These are phyloP conservation scores for Microplitis manilae DNA, from an alignment of 2,888 invertebrate species.

Conservation along the genomic window DNA sequence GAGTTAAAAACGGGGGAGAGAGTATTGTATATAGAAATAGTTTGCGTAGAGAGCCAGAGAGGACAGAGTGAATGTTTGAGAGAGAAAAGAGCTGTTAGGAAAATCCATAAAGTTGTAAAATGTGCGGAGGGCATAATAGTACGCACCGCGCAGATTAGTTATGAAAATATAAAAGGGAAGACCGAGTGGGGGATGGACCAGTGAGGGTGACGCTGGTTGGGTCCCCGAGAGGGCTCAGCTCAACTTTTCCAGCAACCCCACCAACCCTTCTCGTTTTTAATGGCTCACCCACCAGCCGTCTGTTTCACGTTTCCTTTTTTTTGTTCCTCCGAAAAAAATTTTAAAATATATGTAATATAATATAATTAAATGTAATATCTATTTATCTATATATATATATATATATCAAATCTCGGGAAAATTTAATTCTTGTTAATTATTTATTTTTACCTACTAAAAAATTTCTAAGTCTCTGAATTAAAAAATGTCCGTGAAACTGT, in stretches of 20 bases:
- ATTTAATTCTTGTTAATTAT: not conserved
- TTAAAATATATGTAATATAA: conserved; percentile 31
- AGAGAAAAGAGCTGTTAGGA: conserved; percentile 73
- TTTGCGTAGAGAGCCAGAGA: conserved; percentile 14
- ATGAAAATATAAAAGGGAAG: conserved; percentile 67
- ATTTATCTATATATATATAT: not conserved
- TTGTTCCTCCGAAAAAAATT: conserved; percentile 14
- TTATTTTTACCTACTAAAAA: not conserved
- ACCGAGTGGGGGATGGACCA: conserved; percentile 42
- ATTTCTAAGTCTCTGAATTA: not conserved
- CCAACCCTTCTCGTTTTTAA: conserved; percentile 50
- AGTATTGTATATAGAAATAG: conserved; percentile 37
- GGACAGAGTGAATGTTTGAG: conserved; percentile 32
- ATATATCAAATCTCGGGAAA: not conserved
- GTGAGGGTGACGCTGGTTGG: conserved; percentile 54
- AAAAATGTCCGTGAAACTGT: conserved; percentile 25
- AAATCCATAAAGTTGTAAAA: conserved; percentile 81
- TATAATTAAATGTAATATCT: conserved; percentile 20
- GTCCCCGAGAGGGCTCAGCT: conserved; percentile 66
- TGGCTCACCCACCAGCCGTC: conserved; percentile 41
- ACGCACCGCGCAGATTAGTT: conserved; percentile 66
- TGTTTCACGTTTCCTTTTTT: conserved; percentile 38
- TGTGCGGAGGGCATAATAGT: conserved; percentile 73
- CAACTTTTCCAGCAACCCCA: conserved; percentile 63
- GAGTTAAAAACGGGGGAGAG: conserved; percentile 48